Conservation (phyloP, 2,888 invertebrate genomes). For the Nomada ruficornis region DNA sequence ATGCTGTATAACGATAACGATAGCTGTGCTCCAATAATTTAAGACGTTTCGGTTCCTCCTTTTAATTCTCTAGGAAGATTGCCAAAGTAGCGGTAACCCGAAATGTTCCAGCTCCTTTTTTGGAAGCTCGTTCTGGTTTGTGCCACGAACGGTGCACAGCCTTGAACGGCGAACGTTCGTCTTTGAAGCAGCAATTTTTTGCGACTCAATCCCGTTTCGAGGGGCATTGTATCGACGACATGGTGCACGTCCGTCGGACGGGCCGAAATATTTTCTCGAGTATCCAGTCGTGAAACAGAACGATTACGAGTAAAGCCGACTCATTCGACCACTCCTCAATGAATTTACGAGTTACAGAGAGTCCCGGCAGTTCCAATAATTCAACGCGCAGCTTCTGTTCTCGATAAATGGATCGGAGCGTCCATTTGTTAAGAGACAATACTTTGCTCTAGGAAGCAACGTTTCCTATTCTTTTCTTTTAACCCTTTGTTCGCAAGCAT, state of each 20-base stretch:
- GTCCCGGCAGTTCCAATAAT: constrained; percentile 8
- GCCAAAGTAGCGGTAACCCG: neutral
- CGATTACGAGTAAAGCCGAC: constrained; percentile 9
- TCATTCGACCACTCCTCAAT: constrained; percentile 20
- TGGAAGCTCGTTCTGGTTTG: neutral
- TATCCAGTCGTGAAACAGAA: neutral
- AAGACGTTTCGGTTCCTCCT: too few relatives aligned
- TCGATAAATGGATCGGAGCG: constrained; percentile 16
- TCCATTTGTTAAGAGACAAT: constrained; percentile 29
- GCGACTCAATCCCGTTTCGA: neutral
- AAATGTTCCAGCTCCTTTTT: too few relatives aligned
- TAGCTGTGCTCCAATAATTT: too few relatives aligned
- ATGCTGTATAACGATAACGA: too few relatives aligned
- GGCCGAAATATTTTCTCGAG: constrained; percentile 6
- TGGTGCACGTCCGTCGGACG: neutral
- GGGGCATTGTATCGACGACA: neutral
- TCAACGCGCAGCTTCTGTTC: neutral
- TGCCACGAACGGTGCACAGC: neutral
- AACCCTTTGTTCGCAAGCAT: neutral
- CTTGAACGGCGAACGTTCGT: neutral
- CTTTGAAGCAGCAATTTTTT: constrained; percentile 11
- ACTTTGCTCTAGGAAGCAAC: neutral
- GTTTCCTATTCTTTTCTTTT: neutral
- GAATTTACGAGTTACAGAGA: constrained; percentile 31
- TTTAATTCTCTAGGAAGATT: neutral